These are phyloP conservation scores for Tangara arthus DNA, from an alignment of 2,797 vertebrate species.

Conservation along the genomic window DNA sequence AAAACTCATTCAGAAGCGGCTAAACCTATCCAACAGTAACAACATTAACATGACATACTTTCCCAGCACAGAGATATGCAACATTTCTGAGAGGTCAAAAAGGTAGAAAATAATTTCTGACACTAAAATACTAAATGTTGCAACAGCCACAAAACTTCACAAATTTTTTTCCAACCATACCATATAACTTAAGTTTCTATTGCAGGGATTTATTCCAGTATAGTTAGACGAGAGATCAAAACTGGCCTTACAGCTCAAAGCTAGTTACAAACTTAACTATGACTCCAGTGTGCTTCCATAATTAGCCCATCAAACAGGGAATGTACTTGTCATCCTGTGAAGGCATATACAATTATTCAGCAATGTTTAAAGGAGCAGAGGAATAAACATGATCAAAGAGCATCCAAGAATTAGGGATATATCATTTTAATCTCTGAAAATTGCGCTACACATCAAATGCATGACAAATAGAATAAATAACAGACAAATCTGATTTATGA, in stretches of 20 bases:
- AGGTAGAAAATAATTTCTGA: background rate
- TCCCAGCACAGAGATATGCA: background rate
- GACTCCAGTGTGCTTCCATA: slow-evolving; percentile 35
- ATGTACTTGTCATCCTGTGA: slow-evolving; percentile 61
- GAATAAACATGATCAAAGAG: slow-evolving; percentile 73
- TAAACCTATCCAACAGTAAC: background rate
- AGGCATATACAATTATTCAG: slow-evolving; percentile 68
- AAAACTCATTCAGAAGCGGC: background rate
- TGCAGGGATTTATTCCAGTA: background rate
- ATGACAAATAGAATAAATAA: slow-evolving; percentile 62
- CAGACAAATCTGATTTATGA: slow-evolving; percentile 55
- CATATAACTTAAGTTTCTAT: background rate
- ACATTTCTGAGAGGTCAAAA: background rate
- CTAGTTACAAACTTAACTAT: slow-evolving; percentile 40
- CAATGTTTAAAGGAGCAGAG: slow-evolving; percentile 62
- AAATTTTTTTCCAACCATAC: background rate
- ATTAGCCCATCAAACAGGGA: slow-evolving; percentile 66
- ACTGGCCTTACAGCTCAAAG: slow-evolving; percentile 43
- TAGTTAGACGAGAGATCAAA: slow-evolving; percentile 10
- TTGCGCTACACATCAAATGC: slow-evolving; percentile 60
- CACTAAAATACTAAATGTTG: background rate
- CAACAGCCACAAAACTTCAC: background rate
- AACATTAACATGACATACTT: background rate
- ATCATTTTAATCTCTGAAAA: slow-evolving; percentile 73
- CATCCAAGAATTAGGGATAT: slow-evolving; percentile 65